A percentile compares a stretch with the other conserved stretches of the same genome.
phyloP scores from a whole-genome alignment of 2,797 vertebrate genomes.

The Lithobates sylvaticus region DNA sequence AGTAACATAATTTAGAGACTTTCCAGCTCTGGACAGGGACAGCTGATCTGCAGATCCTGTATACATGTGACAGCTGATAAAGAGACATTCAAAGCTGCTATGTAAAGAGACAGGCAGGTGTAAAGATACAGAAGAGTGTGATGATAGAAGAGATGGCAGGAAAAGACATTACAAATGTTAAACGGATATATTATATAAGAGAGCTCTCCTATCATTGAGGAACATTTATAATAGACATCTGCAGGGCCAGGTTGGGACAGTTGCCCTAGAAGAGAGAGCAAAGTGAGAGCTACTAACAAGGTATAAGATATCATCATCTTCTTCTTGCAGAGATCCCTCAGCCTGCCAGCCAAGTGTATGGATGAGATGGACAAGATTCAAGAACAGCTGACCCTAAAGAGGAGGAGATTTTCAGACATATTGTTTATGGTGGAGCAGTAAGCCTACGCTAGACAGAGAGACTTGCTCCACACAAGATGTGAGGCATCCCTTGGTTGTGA shows the following conservation, averaged over 20 bases:
- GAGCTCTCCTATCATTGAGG: background rate
- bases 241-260: too few species aligned
- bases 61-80: too few species aligned
- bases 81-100: background rate
- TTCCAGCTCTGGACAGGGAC: background rate
- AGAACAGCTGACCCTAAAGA: background rate
- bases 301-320: background rate
- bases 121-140: background rate
- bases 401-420: background rate
- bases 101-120: background rate
- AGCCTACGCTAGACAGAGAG: background rate
- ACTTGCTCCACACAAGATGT: slow-evolving; percentile 21
- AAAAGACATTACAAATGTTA: too few species aligned
- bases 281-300: too few species aligned
- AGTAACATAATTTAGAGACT: background rate
- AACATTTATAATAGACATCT: background rate
- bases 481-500: background rate
- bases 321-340: background rate
- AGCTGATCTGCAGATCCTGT: background rate
- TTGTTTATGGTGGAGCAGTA: background rate
- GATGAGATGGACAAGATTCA: background rate
- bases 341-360: background rate
- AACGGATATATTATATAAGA: background rate
- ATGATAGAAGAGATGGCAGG: background rate
- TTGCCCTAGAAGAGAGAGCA: too few species aligned